These are phyloP conservation scores for Musca vetustissima DNA, from an alignment of 1,140 invertebrate species.

Conservation along the genomic window DNA sequence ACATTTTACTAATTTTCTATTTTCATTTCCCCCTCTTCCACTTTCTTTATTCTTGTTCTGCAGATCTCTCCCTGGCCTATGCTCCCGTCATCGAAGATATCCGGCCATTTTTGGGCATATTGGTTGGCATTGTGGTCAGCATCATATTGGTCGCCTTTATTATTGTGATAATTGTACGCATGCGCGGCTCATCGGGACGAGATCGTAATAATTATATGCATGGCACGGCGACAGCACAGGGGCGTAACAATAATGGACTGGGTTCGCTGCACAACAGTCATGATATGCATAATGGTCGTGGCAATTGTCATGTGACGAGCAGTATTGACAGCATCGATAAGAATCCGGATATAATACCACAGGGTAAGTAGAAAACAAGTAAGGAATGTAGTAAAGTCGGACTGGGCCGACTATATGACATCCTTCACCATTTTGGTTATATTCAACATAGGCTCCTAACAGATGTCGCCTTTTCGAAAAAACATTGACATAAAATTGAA, in stretches of 20 bases:
- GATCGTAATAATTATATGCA: slow-evolving; percentile 69
- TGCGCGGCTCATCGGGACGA: slow-evolving; percentile 63
- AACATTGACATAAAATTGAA: too few relatives aligned
- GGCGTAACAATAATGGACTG: slow-evolving; percentile 36
- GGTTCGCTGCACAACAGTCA: slow-evolving; percentile 42
- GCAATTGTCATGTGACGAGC: slow-evolving; percentile 58
- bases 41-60: background rate
- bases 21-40: background rate
- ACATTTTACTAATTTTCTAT: slow-evolving; percentile 15
- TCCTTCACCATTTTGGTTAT: too few relatives aligned
- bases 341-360: slow-evolving; percentile 77
- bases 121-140: slow-evolving; percentile 72
- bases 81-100: slow-evolving; percentile 63
- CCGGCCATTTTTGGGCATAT: slow-evolving; percentile 70
- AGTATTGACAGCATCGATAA: slow-evolving; percentile 71
- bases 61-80: slow-evolving; percentile 51
- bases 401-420: too few relatives aligned
- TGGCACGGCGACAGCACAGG: slow-evolving; percentile 52
- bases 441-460: too few relatives aligned
- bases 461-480: too few relatives aligned
- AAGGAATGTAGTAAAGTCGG: too few relatives aligned
- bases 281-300: slow-evolving; percentile 51
- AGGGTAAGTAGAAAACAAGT: slow-evolving; percentile 59
- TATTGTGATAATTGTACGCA: slow-evolving; percentile 72
- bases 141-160: slow-evolving; percentile 71